phyloP scores from a whole-genome alignment of 2,113 vertebrate species.

The Felis catus region DNA sequence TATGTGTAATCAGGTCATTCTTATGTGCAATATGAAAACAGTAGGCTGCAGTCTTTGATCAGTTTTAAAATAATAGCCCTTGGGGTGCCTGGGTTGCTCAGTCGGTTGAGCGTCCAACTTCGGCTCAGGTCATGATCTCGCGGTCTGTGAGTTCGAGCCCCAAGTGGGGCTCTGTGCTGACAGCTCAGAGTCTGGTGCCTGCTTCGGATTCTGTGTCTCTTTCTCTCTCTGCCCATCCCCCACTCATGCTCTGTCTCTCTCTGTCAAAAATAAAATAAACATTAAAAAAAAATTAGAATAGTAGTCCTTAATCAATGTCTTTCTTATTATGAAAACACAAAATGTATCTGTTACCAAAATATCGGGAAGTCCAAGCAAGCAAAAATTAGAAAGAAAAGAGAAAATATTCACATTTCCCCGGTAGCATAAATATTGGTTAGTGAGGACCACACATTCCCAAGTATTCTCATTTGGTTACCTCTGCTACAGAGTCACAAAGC shows the following conservation, averaged over 20 bases:
- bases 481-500: not conserved
- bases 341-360: not conserved
- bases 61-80: not conserved
- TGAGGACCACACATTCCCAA: not conserved
- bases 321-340: conserved; percentile 6
- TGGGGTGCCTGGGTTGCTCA: no score
- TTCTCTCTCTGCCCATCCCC: no score
- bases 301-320: not conserved
- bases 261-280: no score
- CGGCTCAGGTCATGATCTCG: no score
- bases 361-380: not conserved
- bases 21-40: not conserved
- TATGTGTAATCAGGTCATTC: not conserved
- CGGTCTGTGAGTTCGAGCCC: no score
- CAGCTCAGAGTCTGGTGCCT: no score
- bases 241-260: no score
- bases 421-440: not conserved
- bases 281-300: not conserved
- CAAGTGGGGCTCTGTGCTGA: no score
- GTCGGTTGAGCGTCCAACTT: no score
- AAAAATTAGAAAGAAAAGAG: not conserved
- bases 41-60: not conserved
- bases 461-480: not conserved
- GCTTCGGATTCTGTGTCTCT: no score
- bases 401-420: not conserved